Evolutionary conservation across 2,888 invertebrate genomes (phyloP), one percentile per base, ranked within the genome.

Genomic region (Muscina levida): DNA sequence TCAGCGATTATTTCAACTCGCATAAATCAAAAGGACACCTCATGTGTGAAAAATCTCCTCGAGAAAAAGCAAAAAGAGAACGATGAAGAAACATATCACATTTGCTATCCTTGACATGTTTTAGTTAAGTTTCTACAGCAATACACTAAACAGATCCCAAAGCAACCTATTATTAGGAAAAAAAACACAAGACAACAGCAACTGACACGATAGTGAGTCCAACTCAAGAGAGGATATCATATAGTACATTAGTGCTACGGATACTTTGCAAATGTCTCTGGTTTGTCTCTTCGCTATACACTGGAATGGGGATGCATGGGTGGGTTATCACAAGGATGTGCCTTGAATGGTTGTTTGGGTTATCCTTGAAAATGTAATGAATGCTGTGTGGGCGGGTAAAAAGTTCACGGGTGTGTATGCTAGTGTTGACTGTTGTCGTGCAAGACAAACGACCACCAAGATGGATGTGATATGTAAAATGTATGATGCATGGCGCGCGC

Each of bases 381-480:
- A 15, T 73, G 44, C 19, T 37, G 42, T 74, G 77, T 73, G 70
- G 2, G 24, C 67, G 68, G 76, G 72, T 70, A 77, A 73, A 73
- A 70, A 77, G 57, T 39, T 17, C 71, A 67, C 31, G 11, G 8
- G 48, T 31, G 26, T 26, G 10, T 1, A 24, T 13, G 17, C n/a
- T 19, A 31, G 17, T 42, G 19, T 10, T 56, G 46, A 0, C 17
- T 56, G 57, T 78, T 72, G 87, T 57, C 26, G 22, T 24, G 82
- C 46, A 53, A 68, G 78, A 75, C 65, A 72, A 81, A 74, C 71
- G 72, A 81, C 77, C 77, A 70, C 56, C 44, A 75, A 87, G 88
- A 87, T 87, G 87, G 85, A 87, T 87, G 77, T 81, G 88, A 86
- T 87, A 87, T 88, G 86, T 87, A 85, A 85, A 85, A 86, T 86